Base-by-base conservation (phyloP, 2,797 vertebrate species). In the Pogoniulus pusillus region DNA sequence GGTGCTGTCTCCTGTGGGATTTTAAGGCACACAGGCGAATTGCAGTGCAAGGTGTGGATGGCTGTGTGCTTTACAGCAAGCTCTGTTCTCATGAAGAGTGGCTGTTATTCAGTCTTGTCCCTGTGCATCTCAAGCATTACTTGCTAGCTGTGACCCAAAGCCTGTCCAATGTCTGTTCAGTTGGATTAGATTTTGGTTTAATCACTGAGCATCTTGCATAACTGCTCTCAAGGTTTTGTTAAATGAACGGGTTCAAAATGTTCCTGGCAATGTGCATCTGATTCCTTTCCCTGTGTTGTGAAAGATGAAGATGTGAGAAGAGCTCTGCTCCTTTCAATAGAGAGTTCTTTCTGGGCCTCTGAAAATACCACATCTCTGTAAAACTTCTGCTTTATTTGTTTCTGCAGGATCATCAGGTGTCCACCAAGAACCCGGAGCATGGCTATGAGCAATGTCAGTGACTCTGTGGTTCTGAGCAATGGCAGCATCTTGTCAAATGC, bases 391-490 rank as follows among this genome's bases (percentile, higher is more conserved):
- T 84, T 81, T 93, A 7, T 45, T 94, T 86, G 72, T 91, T 91
- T 84, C 66, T 78, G 39, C 90, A 97, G 97, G 98, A 97, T 81
- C 93, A 87, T 95, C 90, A 86, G 43, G 0, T 37, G 23, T 39
- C 78, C 75, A 20, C 16, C 65, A 45, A 93, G 95, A 93, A 51
- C 85, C 66, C 86, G 37, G 91, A 98, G 96, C 94, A 99, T 99
- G 99, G 98, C 98, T 70, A 96, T 98, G 97, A 98, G 97, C 74
- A 97, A 96, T 9, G 70, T 95, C 37, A 97, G 92, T 18, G 98
- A 98, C 82, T 96, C 97, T 41, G 93, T 96, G 79, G 93, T 97
- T 92, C 97, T 98, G 91, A 96, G 97, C 97, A 98, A 98, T 20
- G 98, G 98, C 74, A 95, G 94, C 96, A 90, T 95, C 85, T 30